phyloP scores from a whole-genome alignment of 2,888 invertebrate genomes.

The Troilus luridus region DNA sequence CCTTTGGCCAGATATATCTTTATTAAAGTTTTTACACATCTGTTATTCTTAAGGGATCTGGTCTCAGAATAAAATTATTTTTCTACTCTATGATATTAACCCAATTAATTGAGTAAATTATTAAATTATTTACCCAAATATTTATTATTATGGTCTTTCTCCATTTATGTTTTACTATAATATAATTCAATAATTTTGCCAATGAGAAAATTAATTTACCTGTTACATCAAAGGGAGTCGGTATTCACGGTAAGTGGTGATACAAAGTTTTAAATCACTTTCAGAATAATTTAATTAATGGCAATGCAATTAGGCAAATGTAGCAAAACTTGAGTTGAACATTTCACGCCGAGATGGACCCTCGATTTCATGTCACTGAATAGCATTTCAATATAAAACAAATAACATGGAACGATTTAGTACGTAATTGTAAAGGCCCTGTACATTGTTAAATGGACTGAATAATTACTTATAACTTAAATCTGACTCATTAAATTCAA shows the following conservation, averaged over 20 bases:
- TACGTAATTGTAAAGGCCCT: not conserved
- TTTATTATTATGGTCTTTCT: too few relatives aligned
- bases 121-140: too few relatives aligned
- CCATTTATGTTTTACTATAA: too few relatives aligned
- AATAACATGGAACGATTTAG: not conserved
- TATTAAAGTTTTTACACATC: too few relatives aligned
- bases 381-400: not conserved
- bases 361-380: not conserved
- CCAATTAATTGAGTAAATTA: too few relatives aligned
- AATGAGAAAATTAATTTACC: not conserved
- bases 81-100: too few relatives aligned
- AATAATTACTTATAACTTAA: not conserved
- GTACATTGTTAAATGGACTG: not conserved
- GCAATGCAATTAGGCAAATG: not conserved
- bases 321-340: not conserved
- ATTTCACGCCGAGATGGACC: not conserved
- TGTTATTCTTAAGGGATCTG: too few relatives aligned
- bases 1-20: too few relatives aligned
- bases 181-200: not conserved
- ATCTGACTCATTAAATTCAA: not conserved
- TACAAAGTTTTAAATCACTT: not conserved
- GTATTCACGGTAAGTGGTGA: not conserved
- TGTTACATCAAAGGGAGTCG: not conserved
- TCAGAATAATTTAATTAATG: not conserved
- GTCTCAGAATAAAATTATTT: too few relatives aligned